Percentiles rank a stretch among this genome's conserved stretches.
Conservation (phyloP, 2,113 vertebrate species). For the Gasterosteus nipponicus region DNA sequence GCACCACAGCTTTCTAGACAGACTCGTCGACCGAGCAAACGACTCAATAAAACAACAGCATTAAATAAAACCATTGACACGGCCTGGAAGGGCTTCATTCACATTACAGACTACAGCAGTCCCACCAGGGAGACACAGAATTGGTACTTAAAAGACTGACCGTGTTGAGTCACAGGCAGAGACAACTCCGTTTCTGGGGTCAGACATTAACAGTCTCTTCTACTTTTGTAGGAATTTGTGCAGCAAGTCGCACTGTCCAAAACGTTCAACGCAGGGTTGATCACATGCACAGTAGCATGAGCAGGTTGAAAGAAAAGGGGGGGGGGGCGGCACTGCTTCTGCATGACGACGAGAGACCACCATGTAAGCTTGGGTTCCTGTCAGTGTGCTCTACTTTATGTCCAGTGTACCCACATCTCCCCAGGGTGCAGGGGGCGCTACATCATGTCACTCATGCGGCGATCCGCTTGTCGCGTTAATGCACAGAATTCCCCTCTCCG, state of each 20-base stretch:
- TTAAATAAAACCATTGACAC: conserved; percentile 71
- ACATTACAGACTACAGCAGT: conserved; percentile 70
- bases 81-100: conserved; percentile 66
- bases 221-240: conserved; percentile 24
- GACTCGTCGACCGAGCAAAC: conserved; percentile 68
- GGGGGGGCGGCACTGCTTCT: conserved; percentile 71
- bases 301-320: conserved; percentile 20
- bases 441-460: conserved; percentile 61
- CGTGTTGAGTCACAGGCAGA: conserved; percentile 54
- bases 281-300: conserved; percentile 63
- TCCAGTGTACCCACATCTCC: conserved; percentile 43
- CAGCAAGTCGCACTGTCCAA: conserved; percentile 40
- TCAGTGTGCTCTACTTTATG: conserved; percentile 62
- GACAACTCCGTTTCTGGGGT: conserved; percentile 45
- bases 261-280: conserved; percentile 11
- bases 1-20: conserved; percentile 86
- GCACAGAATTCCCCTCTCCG: conserved; percentile 46
- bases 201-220: conserved; percentile 59
- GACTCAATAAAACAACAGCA: conserved; percentile 69
- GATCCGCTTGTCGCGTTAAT: conserved; percentile 57
- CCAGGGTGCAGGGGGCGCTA: conserved; percentile 66
- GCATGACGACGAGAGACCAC: conserved; percentile 58
- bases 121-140: conserved; percentile 65
- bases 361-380: conserved; percentile 41
- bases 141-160: conserved; percentile 58